Evolutionary conservation across 2,888 invertebrate genomes (phyloP).

Genomic region (Apocheima hispidaria): DNA sequence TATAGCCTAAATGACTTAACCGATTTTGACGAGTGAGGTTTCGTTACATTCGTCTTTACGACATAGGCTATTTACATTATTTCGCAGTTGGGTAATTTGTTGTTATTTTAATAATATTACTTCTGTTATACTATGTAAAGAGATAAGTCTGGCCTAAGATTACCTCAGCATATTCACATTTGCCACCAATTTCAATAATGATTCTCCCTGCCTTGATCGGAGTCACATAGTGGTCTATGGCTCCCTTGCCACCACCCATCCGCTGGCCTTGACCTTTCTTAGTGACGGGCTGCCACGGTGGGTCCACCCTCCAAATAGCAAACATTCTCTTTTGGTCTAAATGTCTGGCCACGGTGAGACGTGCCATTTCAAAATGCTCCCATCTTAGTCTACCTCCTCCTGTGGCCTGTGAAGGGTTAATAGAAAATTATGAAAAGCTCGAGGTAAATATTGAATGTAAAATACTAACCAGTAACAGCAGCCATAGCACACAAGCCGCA

Average conservation of each 20-base stretch:
- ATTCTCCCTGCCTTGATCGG: constrained; percentile 96
- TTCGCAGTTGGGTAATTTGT: no score
- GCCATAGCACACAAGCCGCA: no score
- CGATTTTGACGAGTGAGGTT: no score
- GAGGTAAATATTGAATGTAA: background rate
- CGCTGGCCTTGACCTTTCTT: constrained; percentile 95
- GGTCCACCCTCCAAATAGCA: constrained; percentile 97
- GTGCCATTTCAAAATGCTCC: constrained; percentile 96
- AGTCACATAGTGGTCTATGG: constrained; percentile 97
- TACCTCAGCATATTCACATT: constrained; percentile 94
- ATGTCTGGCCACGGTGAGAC: constrained; percentile 91
- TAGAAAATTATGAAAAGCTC: background rate
- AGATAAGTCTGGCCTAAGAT: constrained; percentile 31
- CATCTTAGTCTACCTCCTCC: constrained; percentile 93
- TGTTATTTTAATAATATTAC: no score
- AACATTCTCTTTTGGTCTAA: constrained; percentile 94
- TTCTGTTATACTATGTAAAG: no score
- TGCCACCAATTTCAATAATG: constrained; percentile 97
- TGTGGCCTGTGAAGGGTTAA: constrained; percentile 88
- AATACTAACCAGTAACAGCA: no score
- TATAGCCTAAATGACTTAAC: no score
- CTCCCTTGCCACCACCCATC: constrained; percentile 98
- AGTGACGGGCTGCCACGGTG: constrained; percentile 98
- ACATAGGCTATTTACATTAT: no score
- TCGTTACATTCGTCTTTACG: no score